A percentile compares a stretch with the other conserved stretches of the same genome.
Conservation (phyloP, 2,888 invertebrate genomes). For the Copidosoma aretas region DNA sequence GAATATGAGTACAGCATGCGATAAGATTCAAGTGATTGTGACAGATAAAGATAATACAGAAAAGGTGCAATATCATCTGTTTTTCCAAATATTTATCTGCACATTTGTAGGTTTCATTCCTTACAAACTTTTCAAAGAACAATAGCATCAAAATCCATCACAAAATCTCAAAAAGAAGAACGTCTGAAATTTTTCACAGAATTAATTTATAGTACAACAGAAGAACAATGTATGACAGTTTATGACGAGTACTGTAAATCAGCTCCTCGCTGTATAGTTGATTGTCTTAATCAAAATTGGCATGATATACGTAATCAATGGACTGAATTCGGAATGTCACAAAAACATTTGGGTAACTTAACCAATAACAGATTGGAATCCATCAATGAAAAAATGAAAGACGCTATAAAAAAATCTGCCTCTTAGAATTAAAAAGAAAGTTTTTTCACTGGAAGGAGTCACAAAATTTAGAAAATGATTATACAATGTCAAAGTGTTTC, state of each 20-base stretch:
- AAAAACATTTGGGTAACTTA: background rate
- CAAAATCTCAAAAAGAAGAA: background rate
- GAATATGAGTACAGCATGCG: background rate
- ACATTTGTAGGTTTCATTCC: background rate
- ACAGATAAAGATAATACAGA: background rate
- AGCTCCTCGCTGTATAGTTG: background rate
- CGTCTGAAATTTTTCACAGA: background rate
- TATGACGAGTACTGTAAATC: background rate
- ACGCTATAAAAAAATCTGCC: background rate
- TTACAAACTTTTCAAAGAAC: background rate
- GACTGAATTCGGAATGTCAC: slow-evolving; percentile 1
- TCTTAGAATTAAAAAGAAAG: too few relatives aligned
- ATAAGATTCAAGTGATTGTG: background rate
- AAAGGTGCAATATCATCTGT: background rate
- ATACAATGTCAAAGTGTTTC: too few relatives aligned
- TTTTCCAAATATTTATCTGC: background rate
- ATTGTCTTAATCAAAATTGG: background rate
- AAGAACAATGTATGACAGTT: background rate
- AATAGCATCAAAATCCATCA: background rate
- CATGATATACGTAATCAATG: background rate
- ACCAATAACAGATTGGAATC: background rate
- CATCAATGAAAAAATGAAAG: background rate
- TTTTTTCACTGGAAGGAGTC: too few relatives aligned
- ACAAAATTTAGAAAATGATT: too few relatives aligned
- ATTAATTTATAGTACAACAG: background rate